A percentile compares a stretch with the other conserved stretches of the same genome.
Conservation (phyloP, 2,888 invertebrate species). For the Brassicogethes aeneus region DNA sequence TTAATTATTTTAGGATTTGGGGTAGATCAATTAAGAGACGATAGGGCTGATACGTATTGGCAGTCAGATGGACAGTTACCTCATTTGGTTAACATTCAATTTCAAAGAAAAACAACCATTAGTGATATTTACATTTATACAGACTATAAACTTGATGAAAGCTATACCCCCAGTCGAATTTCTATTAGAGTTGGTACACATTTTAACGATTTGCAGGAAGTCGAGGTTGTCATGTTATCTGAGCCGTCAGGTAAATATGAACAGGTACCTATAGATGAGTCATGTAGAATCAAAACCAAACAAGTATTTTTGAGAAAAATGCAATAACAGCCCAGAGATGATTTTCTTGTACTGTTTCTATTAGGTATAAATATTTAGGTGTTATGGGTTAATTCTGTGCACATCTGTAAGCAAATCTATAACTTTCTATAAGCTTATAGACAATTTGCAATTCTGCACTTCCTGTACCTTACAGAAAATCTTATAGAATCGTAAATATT, state of each 20-base stretch:
- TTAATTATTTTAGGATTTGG: slow-evolving; percentile 89
- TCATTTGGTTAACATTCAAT: slow-evolving; percentile 95
- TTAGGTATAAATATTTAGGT: no score
- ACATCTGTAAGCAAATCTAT: no score
- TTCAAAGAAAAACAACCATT: slow-evolving; percentile 88
- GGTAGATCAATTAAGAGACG: slow-evolving; percentile 91
- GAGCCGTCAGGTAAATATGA: slow-evolving; percentile 68
- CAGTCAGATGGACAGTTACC: slow-evolving; percentile 98
- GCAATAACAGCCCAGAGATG: no score
- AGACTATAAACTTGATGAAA: slow-evolving; percentile 97
- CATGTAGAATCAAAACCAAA: no score
- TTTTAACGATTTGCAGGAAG: slow-evolving; percentile 92
- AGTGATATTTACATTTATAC: slow-evolving; percentile 94
- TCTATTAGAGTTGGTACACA: slow-evolving; percentile 91
- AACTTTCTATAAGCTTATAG: no score
- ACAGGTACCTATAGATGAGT: no score
- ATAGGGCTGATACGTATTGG: slow-evolving; percentile 97
- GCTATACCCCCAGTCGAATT: slow-evolving; percentile 94
- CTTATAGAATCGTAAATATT: no score
- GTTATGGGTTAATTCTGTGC: no score
- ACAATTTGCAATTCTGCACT: no score
- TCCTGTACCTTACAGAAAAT: no score
- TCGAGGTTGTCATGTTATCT: slow-evolving; percentile 85
- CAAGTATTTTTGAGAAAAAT: no score
- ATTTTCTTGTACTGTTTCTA: no score